Base-by-base conservation (phyloP, 1,140 invertebrate species). In the Mya arenaria region DNA sequence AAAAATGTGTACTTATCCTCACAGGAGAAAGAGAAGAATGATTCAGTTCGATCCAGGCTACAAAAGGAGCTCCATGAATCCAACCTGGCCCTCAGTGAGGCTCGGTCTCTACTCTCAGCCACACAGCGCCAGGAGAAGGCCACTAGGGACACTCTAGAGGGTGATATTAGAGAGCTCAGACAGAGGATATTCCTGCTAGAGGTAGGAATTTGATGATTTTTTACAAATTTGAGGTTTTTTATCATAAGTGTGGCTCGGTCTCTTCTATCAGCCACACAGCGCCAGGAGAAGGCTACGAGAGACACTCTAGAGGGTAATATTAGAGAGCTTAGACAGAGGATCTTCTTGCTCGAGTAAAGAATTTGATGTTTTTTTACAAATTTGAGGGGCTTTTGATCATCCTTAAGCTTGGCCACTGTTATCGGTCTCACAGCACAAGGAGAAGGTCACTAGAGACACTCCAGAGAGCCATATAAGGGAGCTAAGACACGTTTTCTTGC, bases 31-130 rank as follows among this genome's bases (percentile, higher is more conserved):
- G 69, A 86, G 13, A 69, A 80, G 37, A 60, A 83, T 78, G 82
- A 85, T 62, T 28, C 74, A 28, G 39, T 78, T 15, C 69, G 86
- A 2, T 66, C 71, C 0, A 87, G 87, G 30, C 58, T 91, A 25
- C 73, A 85, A 15, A 66, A 83, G 10, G 87, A 90, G 32, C 77
- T 90, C 19, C 52, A 87, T n/a, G 87, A 90, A 62, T 86, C 89
- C 1, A 90, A 91, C 60, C 77, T 91, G 23, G 85, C 89, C 5
- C 63, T 90, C 30, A 91, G 90, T 79, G 90, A 91, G 48, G 88
- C 89, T 0, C 63, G 88, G 13, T 89, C 90, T 0, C 84, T 90
- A 28, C 83, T 91, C 52, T 84, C 89, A 1, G 88, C 89, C 23
- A 83, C 82, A 17, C 85, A 90, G 73, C 84, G 89, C n/a, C 87